Conservation (phyloP, 2,113 vertebrate genomes). For the Lutjanus erythropterus region DNA sequence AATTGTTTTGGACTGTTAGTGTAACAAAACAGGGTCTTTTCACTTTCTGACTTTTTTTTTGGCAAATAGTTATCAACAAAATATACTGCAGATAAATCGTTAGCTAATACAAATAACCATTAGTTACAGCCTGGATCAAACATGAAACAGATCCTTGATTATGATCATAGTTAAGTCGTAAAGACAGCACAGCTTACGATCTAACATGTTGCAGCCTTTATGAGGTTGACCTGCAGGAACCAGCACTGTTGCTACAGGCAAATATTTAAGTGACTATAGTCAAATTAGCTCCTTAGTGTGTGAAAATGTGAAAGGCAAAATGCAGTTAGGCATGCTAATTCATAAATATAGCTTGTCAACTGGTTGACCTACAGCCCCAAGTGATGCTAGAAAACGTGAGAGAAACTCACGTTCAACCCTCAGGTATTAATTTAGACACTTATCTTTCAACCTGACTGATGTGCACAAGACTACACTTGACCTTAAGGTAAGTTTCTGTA, state of each 20-base stretch:
- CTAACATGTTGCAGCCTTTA: not conserved
- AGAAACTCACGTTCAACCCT: not conserved
- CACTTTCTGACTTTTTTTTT: no score
- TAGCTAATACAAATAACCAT: not conserved
- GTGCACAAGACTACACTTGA: constrained; percentile 24
- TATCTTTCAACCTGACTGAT: not conserved
- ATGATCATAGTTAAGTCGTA: not conserved
- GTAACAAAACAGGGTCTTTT: no score
- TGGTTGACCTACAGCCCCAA: constrained; percentile 10
- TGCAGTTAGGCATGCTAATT: not conserved
- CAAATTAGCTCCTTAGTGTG: not conserved
- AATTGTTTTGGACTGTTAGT: no score
- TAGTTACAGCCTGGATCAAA: not conserved
- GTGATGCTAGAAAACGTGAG: not conserved
- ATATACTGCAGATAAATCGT: not conserved
- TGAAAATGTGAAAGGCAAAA: not conserved
- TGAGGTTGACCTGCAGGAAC: not conserved
- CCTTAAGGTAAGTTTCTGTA: constrained; percentile 9
- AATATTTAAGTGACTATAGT: not conserved
- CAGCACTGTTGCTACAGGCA: not conserved
- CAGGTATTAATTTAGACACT: not conserved
- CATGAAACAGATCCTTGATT: not conserved
- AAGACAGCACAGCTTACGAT: not conserved
- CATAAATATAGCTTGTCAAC: not conserved
- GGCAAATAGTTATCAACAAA: not conserved